These are phyloP conservation scores for Porites divaricata DNA, from an alignment of 92 coral and sea anemone genomes.

Conservation along the genomic window DNA sequence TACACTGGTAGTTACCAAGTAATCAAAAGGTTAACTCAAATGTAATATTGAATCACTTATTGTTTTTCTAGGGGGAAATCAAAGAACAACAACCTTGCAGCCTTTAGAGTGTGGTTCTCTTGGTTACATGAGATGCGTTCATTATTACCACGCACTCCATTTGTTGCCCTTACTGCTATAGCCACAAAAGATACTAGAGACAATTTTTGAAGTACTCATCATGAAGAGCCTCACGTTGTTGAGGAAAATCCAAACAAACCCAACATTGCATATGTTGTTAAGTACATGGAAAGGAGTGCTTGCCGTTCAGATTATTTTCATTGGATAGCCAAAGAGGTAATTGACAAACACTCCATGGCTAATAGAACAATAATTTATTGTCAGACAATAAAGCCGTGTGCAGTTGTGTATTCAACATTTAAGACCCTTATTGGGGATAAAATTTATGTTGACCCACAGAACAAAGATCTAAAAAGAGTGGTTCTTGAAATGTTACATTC, in stretches of 20 bases:
- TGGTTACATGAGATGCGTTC: slow-evolving; percentile 38
- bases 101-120: slow-evolving; percentile 49
- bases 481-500: too few species aligned
- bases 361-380: slow-evolving; percentile 47
- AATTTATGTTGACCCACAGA: not conserved
- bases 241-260: slow-evolving; percentile 52
- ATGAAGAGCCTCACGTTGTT: slow-evolving; percentile 30
- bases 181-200: slow-evolving; percentile 38
- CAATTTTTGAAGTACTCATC: slow-evolving; percentile 36
- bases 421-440: slow-evolving; percentile 45
- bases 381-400: slow-evolving; percentile 53
- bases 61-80: slow-evolving; percentile 40
- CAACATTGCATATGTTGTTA: slow-evolving; percentile 54
- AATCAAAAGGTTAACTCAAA: too few species aligned
- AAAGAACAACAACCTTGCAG: slow-evolving; percentile 47
- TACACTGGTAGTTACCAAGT: too few species aligned
- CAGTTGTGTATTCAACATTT: slow-evolving; percentile 37
- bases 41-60: too few species aligned
- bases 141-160: slow-evolving; percentile 27
- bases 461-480: too few species aligned
- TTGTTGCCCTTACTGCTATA: slow-evolving; percentile 55
- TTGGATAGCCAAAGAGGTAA: slow-evolving; percentile 51
- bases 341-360: slow-evolving; percentile 4
- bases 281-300: slow-evolving; percentile 38
- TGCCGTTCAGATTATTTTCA: slow-evolving; percentile 34